Base-by-base conservation (phyloP, 2,113 vertebrate species). In the Macroglossus sobrinus region DNA sequence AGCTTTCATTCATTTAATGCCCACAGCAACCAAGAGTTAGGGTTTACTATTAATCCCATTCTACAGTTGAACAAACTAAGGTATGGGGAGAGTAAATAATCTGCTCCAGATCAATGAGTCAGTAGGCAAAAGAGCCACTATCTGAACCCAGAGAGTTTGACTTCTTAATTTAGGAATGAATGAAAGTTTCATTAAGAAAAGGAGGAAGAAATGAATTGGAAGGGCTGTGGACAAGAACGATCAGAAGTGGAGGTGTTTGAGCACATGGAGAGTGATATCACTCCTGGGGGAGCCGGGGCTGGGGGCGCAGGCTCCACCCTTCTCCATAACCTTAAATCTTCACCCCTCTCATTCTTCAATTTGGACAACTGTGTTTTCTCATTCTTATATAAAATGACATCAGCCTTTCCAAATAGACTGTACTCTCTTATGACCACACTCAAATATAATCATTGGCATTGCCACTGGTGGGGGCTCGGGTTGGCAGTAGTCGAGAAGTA, bases 261-360 rank as follows among this genome's bases (percentile, higher is more conserved):
- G 35, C n/a, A 43, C 4, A 0, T 3, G 47, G 22, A 21, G 38
- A 50, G 12, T 3, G 30, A 38, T 15, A 21, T 7, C 0, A 2
- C 15, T n/a, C 18, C 38, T 0, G 0, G 22, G 26, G 22, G 3
- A 43, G 40, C 18, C 13, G 18, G 33, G 68, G 4, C 14, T 2
- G 5, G 35, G n/a, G 22, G 3, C 18, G 30, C 40, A 78, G 61
- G 69, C 72, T 64, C 69, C 16, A 24, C 35, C 38, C 85, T 91
- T n/a, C 40, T 7, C 16, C 16, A 63, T 13, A 57, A 57, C 30
- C 57, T 38, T 18, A 18, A 35, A 8, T 11, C 13, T 16, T 7
- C 2, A 35, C 8, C 33, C 35, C 13, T 35, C 28, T 47, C 24
- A 14, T 21, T 78, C 66, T 33, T 72, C 35, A 74, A 30, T 13